phyloP scores from a whole-genome alignment of 2,888 invertebrate species.

The Scaptomyza parva region DNA sequence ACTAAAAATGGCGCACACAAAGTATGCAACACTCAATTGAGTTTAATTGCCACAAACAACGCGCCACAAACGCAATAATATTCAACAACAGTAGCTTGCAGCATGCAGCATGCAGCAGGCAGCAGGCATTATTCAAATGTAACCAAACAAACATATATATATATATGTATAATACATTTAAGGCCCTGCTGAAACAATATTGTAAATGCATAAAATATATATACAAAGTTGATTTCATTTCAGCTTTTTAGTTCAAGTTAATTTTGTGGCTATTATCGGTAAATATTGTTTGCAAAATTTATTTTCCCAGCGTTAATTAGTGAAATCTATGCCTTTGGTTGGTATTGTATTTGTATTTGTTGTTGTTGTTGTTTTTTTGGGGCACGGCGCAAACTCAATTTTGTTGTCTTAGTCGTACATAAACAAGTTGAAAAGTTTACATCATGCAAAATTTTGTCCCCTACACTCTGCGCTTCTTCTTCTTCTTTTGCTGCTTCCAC shows the following conservation, averaged over 20 bases:
- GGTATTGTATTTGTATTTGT: not conserved
- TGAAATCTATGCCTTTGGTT: slow-evolving; percentile 4
- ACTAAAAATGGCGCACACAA: slow-evolving; percentile 37
- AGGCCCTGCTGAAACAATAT: slow-evolving; percentile 21
- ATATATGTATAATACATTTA: not conserved
- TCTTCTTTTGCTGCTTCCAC: not conserved
- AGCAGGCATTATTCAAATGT: slow-evolving; percentile 41
- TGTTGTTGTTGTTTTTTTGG: not conserved
- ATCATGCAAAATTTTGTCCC: slow-evolving; percentile 57
- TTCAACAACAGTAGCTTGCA: slow-evolving; percentile 28
- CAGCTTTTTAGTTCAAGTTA: slow-evolving; percentile 18
- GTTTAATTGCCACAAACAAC: slow-evolving; percentile 62
- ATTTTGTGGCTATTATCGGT: slow-evolving; percentile 47
- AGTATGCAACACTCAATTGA: slow-evolving; percentile 71
- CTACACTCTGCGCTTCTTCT: slow-evolving; percentile 9
- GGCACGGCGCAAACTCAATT: slow-evolving; percentile 45
- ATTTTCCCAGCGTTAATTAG: slow-evolving; percentile 52
- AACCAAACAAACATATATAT: not conserved
- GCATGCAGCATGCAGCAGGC: too few relatives aligned
- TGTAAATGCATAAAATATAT: slow-evolving; percentile 34
- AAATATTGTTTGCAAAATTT: slow-evolving; percentile 26
- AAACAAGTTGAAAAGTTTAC: slow-evolving; percentile 54
- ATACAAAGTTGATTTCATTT: slow-evolving; percentile 1
- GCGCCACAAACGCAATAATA: slow-evolving; percentile 32
- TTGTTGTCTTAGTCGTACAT: slow-evolving; percentile 46